Percentiles rank a stretch among this genome's conserved stretches.
Evolutionary conservation across 2,888 invertebrate species (phyloP).

Genomic region (Mythimna ferrago): DNA sequence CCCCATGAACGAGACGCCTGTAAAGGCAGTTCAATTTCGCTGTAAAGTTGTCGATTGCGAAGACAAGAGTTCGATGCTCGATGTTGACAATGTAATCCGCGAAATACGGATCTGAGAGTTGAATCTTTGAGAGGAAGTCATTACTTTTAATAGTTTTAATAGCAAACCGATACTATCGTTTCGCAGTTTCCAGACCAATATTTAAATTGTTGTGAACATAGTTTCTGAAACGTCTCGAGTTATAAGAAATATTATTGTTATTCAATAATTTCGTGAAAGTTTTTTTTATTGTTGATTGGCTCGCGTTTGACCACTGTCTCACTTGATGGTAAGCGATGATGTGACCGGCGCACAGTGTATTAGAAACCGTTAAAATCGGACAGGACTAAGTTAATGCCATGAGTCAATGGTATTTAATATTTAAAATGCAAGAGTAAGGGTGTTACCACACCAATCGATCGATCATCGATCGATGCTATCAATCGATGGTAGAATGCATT

Average conservation of each 20-base stretch:
- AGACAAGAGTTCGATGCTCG: slow-evolving; percentile 25
- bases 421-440: too few relatives aligned
- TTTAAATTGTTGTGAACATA: neutral
- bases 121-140: neutral
- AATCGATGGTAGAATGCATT: too few relatives aligned
- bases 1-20: slow-evolving; percentile 47
- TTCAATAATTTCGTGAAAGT: neutral
- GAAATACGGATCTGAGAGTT: neutral
- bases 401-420: too few relatives aligned
- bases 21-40: slow-evolving; percentile 39
- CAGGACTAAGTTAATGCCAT: too few relatives aligned
- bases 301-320: too few relatives aligned
- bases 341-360: too few relatives aligned
- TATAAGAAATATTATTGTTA: neutral
- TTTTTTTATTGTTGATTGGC: too few relatives aligned
- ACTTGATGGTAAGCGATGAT: too few relatives aligned
- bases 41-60: slow-evolving; percentile 8
- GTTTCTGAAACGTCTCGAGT: neutral
- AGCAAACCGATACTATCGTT: neutral
- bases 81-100: neutral
- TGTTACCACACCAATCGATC: too few relatives aligned
- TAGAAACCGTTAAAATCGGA: too few relatives aligned
- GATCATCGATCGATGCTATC: too few relatives aligned
- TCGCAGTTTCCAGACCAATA: neutral
- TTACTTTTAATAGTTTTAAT: neutral